A percentile compares a stretch with the other conserved stretches of the same genome.
These are phyloP conservation scores for Phytoseiulus persimilis DNA, from an alignment of 2,888 invertebrate species.

Conservation along the genomic window DNA sequence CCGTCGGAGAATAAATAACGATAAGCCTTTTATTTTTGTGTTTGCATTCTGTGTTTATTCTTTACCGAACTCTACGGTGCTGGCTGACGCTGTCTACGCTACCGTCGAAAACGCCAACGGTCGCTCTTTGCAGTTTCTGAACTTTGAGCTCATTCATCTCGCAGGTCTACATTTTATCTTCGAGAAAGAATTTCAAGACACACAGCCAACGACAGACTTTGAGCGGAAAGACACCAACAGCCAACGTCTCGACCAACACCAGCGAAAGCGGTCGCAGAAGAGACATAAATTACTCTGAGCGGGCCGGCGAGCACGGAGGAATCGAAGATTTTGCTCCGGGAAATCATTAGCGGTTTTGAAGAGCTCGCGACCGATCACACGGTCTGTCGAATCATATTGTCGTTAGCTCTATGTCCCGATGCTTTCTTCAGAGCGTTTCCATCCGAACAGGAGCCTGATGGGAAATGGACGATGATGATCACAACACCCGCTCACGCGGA, in stretches of 20 bases:
- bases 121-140: background rate
- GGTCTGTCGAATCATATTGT: background rate
- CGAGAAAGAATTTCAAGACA: background rate
- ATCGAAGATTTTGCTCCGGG: background rate
- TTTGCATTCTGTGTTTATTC: background rate
- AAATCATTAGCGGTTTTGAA: background rate
- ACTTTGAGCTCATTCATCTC: slow-evolving; percentile 5
- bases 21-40: background rate
- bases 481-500: background rate
- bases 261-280: background rate
- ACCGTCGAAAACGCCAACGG: background rate
- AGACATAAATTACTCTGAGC: background rate
- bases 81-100: background rate
- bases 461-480: too few species aligned
- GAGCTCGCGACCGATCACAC: background rate
- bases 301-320: background rate
- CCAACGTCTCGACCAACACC: background rate
- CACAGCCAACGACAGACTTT: background rate
- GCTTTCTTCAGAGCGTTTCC: background rate
- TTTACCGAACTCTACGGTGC: background rate
- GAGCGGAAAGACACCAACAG: background rate
- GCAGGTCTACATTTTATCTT: background rate
- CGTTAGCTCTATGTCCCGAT: background rate
- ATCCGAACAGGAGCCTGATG: background rate
- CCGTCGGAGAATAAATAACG: background rate